Percentiles rank a stretch among this genome's conserved stretches.
Conservation (phyloP, 92 coral and sea anemone genomes). For the Pocillopora meandrina region DNA sequence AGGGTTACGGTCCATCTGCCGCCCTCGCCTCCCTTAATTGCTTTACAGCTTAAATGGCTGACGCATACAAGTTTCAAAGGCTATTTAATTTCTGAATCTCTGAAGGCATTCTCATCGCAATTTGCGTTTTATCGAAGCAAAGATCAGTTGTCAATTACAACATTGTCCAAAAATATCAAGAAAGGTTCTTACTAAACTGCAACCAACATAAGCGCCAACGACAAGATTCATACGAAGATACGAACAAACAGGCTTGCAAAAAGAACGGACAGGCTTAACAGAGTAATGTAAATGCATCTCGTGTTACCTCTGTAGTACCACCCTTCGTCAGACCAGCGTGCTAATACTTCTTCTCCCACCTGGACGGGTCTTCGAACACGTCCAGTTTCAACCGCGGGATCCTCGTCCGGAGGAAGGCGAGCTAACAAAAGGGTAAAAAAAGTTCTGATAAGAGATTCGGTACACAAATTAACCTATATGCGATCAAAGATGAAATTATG, state of each 20-base stretch:
- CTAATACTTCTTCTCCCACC: constrained; percentile 93
- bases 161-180: too few relatives aligned
- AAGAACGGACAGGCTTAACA: background rate
- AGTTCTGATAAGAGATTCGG: background rate
- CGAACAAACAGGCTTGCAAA: background rate
- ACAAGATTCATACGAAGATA: too few relatives aligned
- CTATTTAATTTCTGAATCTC: too few relatives aligned
- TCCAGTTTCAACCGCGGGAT: constrained; percentile 93
- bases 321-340: constrained; percentile 98
- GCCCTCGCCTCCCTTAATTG: too few relatives aligned
- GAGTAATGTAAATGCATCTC: background rate
- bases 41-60: too few relatives aligned
- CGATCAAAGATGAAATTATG: background rate
- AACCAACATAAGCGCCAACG: too few relatives aligned
- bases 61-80: too few relatives aligned
- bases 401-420: constrained; percentile 95
- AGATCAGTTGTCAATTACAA: too few relatives aligned
- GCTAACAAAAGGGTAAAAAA: constrained; percentile 45
- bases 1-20: too few relatives aligned
- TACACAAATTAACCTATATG: background rate
- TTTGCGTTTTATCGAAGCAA: too few relatives aligned
- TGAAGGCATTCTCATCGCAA: too few relatives aligned
- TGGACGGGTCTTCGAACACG: constrained; percentile 70
- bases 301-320: constrained; percentile 96
- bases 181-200: too few relatives aligned